Evolutionary conservation across 2,888 invertebrate species (phyloP).

Genomic region (Furcula furcula): DNA sequence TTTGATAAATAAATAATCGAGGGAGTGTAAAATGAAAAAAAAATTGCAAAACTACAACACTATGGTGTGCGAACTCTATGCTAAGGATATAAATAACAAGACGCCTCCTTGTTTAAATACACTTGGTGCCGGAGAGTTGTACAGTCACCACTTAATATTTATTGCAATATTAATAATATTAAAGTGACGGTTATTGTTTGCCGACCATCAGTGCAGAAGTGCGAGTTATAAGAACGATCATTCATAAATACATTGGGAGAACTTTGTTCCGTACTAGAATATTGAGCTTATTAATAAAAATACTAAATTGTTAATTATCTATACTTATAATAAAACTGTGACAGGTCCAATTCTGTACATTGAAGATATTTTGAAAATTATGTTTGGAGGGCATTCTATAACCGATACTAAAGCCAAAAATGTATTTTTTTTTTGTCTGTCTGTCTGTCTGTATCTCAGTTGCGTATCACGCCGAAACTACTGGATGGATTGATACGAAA

Average conservation of each 20-base stretch:
- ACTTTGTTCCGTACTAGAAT: background rate
- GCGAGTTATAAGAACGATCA: background rate
- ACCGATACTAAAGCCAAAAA: too few relatives aligned
- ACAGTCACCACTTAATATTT: constrained; percentile 45
- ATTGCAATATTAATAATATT: constrained; percentile 51
- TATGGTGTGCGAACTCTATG: constrained; percentile 52
- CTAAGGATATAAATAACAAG: constrained; percentile 55
- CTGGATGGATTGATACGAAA: too few relatives aligned
- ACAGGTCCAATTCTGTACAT: too few relatives aligned
- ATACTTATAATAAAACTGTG: too few relatives aligned
- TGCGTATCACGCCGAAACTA: too few relatives aligned
- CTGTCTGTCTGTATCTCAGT: too few relatives aligned
- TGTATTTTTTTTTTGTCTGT: too few relatives aligned
- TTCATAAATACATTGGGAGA: constrained; percentile 2
- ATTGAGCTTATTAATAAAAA: too few relatives aligned
- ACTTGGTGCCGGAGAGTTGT: constrained; percentile 36
- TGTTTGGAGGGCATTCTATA: too few relatives aligned
- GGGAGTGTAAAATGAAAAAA: constrained; percentile 41
- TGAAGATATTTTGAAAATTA: too few relatives aligned
- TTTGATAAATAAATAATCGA: constrained; percentile 65
- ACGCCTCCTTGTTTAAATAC: constrained; percentile 44
- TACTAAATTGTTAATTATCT: too few relatives aligned
- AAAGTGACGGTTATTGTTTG: constrained; percentile 45
- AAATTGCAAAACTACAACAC: constrained; percentile 41
- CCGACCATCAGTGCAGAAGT: constrained; percentile 19